Conservation (phyloP, 2,797 vertebrate genomes). For the Hippopotamyrus pictus region DNA sequence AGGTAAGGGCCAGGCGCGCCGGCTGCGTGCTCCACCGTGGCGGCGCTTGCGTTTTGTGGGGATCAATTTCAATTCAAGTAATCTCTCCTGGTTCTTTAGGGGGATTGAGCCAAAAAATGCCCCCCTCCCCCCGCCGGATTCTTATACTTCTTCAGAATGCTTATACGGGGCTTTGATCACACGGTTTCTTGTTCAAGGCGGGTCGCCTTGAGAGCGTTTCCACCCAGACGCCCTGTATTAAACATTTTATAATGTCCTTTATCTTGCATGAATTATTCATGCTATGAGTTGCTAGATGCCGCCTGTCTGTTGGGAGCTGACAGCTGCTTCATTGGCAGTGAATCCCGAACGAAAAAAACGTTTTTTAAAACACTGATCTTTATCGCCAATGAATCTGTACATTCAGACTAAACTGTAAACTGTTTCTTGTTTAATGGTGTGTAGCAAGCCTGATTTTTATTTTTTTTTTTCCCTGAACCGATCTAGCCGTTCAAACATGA, state of each 20-base stretch:
- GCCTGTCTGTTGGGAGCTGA: background rate
- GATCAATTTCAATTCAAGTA: background rate
- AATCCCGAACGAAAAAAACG: background rate
- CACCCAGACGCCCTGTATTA: background rate
- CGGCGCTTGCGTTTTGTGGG: background rate
- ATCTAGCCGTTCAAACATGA: background rate
- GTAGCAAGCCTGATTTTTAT: background rate
- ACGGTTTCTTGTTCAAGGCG: background rate
- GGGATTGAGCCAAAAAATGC: background rate
- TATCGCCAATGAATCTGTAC: background rate
- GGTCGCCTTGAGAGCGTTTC: background rate
- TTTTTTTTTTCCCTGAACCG: background rate
- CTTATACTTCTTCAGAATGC: background rate
- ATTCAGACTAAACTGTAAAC: no score
- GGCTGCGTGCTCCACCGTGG: background rate
- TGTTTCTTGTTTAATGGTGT: background rate
- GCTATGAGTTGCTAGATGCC: background rate
- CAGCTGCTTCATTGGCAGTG: background rate
- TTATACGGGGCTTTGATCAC: background rate
- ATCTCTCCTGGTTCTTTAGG: background rate
- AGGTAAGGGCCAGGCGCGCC: conserved; percentile 56
- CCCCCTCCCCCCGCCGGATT: no score
- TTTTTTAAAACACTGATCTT: background rate
- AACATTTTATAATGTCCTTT: background rate
- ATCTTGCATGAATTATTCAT: background rate